Base-by-base conservation (phyloP, 2,797 vertebrate genomes). In the Coracias cyanogaster region DNA sequence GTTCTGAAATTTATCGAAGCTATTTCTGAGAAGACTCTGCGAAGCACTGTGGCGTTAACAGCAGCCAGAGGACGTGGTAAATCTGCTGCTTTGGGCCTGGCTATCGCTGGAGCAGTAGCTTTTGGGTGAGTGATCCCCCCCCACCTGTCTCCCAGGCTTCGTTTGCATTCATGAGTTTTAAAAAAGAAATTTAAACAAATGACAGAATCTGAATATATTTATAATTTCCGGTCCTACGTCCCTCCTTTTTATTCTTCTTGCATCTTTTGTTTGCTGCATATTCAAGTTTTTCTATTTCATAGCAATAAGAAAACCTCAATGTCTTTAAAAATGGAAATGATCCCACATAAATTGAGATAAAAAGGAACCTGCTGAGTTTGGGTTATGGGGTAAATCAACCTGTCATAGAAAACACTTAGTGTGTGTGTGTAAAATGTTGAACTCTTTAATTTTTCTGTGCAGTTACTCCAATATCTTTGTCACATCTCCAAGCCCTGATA, bases 401-500 rank as follows among this genome's bases (percentile, higher is more conserved):
- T 9, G 15, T 61, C 4, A 1, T 39, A 1, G 48, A 81, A 62
- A 43, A 43, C 31, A 39, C 31, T 49, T 49, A 22, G 7, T 37
- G 10, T 6, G 9, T 43, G 2, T 4, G 2, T 58, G 9, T 65
- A 43, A 43, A 43, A 43, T 43, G 41, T 69, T 88, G 46, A 79
- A 10, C 20, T 65, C 29, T 13, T 60, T 79, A 67, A 6, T 79
- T 87, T 92, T 86, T 54, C 71, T 96, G 37, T 94, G n/a, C 95
- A 99, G 99, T 69, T 99, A 99, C 96, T 99, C 99, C 95, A 99
- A 99, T 73, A 99, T 99, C 91, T 99, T 99, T 86, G 99, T 99
- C 54, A 99, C 99, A 3, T 99, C 99, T 9, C 99, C 99, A 12
- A 99, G 99, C 95, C 99, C 99, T 1, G 99, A 99, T 97, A 99